phyloP scores from a whole-genome alignment of 2,888 invertebrate genomes.

The Watsonalla binaria region DNA sequence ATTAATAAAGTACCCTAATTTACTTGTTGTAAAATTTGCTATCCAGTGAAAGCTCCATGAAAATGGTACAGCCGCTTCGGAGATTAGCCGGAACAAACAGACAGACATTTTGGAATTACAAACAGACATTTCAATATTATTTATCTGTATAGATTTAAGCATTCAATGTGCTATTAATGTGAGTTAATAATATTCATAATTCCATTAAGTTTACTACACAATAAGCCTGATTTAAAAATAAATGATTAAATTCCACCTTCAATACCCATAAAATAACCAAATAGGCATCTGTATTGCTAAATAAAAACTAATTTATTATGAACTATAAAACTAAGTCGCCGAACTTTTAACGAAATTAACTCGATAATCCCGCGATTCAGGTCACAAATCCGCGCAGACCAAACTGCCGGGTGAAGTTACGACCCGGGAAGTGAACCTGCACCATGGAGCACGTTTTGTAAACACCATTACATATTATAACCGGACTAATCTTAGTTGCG shows the following conservation, averaged over 20 bases:
- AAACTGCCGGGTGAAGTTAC: slow-evolving; percentile 47
- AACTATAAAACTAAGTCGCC: neutral
- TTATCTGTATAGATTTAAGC: no score
- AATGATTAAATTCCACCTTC: neutral
- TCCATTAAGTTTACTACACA: no score
- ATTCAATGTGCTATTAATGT: no score
- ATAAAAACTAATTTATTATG: neutral
- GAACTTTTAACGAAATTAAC: slow-evolving; percentile 1
- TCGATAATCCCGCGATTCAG: slow-evolving; percentile 18
- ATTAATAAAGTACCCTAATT: no score
- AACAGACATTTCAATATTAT: no score
- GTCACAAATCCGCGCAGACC: slow-evolving; percentile 33
- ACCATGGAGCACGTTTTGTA: slow-evolving; percentile 48
- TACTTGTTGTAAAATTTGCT: no score
- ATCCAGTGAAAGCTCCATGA: no score
- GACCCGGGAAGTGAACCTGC: slow-evolving; percentile 59
- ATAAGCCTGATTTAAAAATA: no score
- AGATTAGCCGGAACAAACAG: no score
- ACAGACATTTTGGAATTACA: no score
- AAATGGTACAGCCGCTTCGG: no score
- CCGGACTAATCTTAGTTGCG: slow-evolving; percentile 17
- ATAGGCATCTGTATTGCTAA: neutral
- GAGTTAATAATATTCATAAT: no score
- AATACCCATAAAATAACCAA: neutral
- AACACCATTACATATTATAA: slow-evolving; percentile 19